Conservation (phyloP, 2,113 vertebrate genomes). For the Psittacara wagleri region DNA sequence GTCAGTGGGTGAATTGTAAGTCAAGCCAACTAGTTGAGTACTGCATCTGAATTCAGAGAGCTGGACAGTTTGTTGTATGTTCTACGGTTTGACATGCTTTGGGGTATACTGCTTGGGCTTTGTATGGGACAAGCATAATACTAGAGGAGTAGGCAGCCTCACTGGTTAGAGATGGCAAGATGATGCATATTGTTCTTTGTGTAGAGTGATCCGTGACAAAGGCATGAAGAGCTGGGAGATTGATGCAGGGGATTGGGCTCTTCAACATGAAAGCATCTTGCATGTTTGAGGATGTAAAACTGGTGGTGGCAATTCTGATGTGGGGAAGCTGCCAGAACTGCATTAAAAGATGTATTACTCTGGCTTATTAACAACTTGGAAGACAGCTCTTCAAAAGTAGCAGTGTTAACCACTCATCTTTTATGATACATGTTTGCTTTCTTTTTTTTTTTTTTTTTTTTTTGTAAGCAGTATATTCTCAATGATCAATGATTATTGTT, state of each 20-base stretch:
- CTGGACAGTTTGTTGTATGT: not conserved
- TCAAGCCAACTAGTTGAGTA: not conserved
- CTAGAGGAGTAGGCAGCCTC: not conserved
- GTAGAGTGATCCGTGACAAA: not conserved
- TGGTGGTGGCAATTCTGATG: not conserved
- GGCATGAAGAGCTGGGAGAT: not conserved
- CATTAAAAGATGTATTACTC: not conserved
- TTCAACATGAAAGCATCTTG: not conserved
- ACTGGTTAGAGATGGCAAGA: not conserved
- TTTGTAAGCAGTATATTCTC: not conserved
- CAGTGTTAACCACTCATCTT: not conserved
- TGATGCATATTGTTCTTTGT: not conserved
- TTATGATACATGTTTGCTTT: not conserved
- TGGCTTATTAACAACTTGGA: not conserved
- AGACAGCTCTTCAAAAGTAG: not conserved
- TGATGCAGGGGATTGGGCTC: not conserved
- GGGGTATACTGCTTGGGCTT: not conserved
- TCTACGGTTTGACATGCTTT: not conserved
- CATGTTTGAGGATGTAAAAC: not conserved
- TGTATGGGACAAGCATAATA: not conserved
- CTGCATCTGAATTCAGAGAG: not conserved
- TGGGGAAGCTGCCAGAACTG: not conserved
- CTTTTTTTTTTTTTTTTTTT: no score
- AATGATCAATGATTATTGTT: not conserved
- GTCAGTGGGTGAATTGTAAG: not conserved